Percentiles rank a stretch among this genome's conserved stretches.
Conservation (phyloP, 2,797 vertebrate genomes). For the Poeciliopsis infans region DNA sequence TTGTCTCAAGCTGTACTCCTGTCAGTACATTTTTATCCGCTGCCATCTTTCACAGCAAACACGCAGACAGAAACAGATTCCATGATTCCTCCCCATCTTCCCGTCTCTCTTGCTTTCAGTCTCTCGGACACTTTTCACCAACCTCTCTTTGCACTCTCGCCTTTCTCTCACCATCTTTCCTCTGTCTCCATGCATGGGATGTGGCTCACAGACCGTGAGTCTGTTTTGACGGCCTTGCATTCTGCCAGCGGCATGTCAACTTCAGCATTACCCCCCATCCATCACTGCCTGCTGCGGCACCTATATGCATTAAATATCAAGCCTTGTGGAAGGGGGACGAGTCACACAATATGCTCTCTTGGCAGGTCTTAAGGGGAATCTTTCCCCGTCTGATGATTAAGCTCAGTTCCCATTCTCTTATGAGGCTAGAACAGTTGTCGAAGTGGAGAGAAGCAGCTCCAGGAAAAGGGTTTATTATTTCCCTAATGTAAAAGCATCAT, state of each 20-base stretch:
- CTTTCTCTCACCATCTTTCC: slow-evolving; percentile 7
- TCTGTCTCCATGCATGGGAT: slow-evolving; percentile 24
- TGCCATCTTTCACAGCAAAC: slow-evolving; percentile 20
- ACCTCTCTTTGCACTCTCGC: slow-evolving; percentile 12
- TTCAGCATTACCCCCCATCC: slow-evolving; percentile 49
- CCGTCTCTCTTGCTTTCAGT: slow-evolving; percentile 18
- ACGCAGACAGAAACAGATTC: slow-evolving; percentile 22
- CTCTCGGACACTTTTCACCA: slow-evolving; percentile 35
- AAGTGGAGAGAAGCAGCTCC: slow-evolving; percentile 38
- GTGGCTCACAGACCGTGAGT: slow-evolving; percentile 35
- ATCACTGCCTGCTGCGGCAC: slow-evolving; percentile 58
- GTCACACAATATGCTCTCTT: slow-evolving; percentile 40
- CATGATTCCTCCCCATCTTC: slow-evolving; percentile 10
- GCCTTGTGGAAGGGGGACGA: slow-evolving; percentile 31
- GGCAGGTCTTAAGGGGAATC: slow-evolving; percentile 55
- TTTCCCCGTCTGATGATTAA: slow-evolving; percentile 54
- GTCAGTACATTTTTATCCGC: background rate
- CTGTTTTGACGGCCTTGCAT: slow-evolving; percentile 64
- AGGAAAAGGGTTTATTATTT: slow-evolving; percentile 57
- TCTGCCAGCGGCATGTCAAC: slow-evolving; percentile 54
- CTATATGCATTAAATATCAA: slow-evolving; percentile 74
- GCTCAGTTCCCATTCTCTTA: slow-evolving; percentile 42
- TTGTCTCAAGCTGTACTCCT: background rate
- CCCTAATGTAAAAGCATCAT: slow-evolving; percentile 53
- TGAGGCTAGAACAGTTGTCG: slow-evolving; percentile 49